Evolutionary conservation across 2,888 invertebrate genomes (phyloP), one percentile per base, ranked within the genome.

Genomic region (Ditula angustiorana): DNA sequence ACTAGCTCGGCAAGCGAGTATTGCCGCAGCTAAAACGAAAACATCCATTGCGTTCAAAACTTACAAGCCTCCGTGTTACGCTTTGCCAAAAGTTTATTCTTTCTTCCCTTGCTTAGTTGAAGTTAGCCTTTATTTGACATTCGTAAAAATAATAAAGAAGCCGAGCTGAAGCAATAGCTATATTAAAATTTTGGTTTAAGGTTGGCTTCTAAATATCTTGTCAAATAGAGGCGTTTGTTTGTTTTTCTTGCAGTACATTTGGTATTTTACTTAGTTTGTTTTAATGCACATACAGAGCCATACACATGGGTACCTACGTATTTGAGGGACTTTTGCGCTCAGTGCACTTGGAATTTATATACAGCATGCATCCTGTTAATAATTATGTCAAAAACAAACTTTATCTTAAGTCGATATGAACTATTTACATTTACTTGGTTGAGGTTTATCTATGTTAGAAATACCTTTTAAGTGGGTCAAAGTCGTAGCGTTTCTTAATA

Each of bases 11-110:
- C 90, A 82, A 92, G 89, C 81, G 90, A 83, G 85, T 81, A 91
- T 88, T 92, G 92, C 79, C 87, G 87, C 79, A 80, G 89, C 92
- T 92, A 92, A 88, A 92, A 92, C 86, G 67, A 64, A 92, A 86
- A 91, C 71, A 89, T 88, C 77, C 75, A 66, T 77, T 75, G 74
- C 74, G 69, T 76, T 81, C 77, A 81, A 61, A 61, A 53, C 35
- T 24, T 46, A 52, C 47, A 58, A 41, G 41, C 41, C 23, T 46
- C 16, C 23, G 23, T 46, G 11, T 10, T 44, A 21, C 4, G 46
- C 5, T 11, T 2, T 3, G 1, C 41, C 19, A 41, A 41, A 41
- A 19, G 8, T 41, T 37, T 26, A 2, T 3, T 41, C 19, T 2
- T 3, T 41, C 19, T 19, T 19, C 8, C 4, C 10, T 41, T 41